A percentile compares a stretch with the other conserved stretches of the same genome.
Conservation (phyloP, 1,140 invertebrate species). For the Drosophila auraria region DNA sequence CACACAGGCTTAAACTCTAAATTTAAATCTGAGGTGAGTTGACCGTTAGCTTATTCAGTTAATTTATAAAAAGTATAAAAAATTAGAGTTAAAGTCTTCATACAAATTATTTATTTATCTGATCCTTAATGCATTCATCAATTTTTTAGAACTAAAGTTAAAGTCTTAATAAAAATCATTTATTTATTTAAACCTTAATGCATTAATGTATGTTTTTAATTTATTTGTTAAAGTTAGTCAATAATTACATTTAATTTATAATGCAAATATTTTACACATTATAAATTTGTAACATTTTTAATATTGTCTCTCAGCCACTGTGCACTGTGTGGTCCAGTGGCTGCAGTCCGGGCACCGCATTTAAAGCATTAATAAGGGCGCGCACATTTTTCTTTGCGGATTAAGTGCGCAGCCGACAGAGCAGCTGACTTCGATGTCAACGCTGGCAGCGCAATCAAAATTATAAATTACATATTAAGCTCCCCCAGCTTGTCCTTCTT, state of each 20-base stretch:
- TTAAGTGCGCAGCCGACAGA: constrained; percentile 41
- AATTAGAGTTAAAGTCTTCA: too few relatives aligned
- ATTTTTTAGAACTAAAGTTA: too few relatives aligned
- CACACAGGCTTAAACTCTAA: background rate
- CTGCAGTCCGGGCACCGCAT: constrained; percentile 29
- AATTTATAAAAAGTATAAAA: too few relatives aligned
- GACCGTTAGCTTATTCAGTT: too few relatives aligned
- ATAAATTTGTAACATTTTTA: background rate
- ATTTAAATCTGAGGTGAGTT: background rate
- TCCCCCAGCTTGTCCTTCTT: constrained; percentile 29
- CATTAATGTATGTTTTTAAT: too few relatives aligned
- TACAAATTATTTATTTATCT: too few relatives aligned
- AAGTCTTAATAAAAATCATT: too few relatives aligned
- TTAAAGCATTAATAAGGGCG: constrained; percentile 36
- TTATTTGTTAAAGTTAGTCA: too few relatives aligned
- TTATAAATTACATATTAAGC: constrained; percentile 66
- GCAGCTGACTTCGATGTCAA: constrained; percentile 46
- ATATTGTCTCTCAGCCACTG: constrained; percentile 1
- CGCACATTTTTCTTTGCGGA: constrained; percentile 54
- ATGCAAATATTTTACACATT: too few relatives aligned
- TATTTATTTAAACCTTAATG: too few relatives aligned
- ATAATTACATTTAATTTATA: background rate
- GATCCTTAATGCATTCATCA: too few relatives aligned
- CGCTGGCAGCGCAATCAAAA: constrained; percentile 54
- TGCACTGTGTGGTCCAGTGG: constrained; percentile 1